Base-by-base conservation (phyloP, 2,113 vertebrate species). In the Suricata suricatta region DNA sequence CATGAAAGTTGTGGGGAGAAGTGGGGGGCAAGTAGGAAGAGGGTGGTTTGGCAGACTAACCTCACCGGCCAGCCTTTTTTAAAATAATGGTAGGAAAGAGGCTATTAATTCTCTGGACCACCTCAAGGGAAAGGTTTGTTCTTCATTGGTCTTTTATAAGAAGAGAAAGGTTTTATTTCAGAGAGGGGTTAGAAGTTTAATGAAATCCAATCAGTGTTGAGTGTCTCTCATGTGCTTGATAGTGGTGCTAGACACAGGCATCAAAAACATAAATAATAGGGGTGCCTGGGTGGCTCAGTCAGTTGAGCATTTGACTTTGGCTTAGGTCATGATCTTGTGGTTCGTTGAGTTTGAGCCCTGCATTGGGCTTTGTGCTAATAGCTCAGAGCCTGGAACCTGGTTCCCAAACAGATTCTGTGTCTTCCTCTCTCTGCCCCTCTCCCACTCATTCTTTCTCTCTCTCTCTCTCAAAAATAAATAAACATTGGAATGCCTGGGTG, bases 151-250 rank as follows among this genome's bases (percentile, higher is more conserved):
- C 23, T 90, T 93, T 94, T 72, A n/a, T 86, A 71, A 85, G 88
- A 86, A 68, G 89, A 21, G 17, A 88, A 50, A 7, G 38, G 7
- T 64, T 33, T 54, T 89, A 92, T 92, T 95, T 96, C 57, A 82
- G 54, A 72, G 69, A 79, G 15, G 44, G 25, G 7, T 82, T 94
- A 93, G 68, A 54, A 38, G 6, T 93, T 74, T 72, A 88, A 93
- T 95, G 9, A 90, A 97, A 93, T 64, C 23, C 44, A 81, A 52
- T 44, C 77, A 69, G 15, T 93, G 72, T 16, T 88, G 35, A 93
- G 2, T 31, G 29, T 68, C 35, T 80, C 38, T 17, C 60, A 29
- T 71, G 27, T 96, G 52, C 17, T 38, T 80, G 23, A 6, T 23
- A 29, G 25, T 0, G 9, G 0, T 47, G 41, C n/a, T 35, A 82